Percentiles rank a stretch among this genome's conserved stretches.
Evolutionary conservation across 2,888 invertebrate genomes (phyloP).

Genomic region (Ditula angustiorana): DNA sequence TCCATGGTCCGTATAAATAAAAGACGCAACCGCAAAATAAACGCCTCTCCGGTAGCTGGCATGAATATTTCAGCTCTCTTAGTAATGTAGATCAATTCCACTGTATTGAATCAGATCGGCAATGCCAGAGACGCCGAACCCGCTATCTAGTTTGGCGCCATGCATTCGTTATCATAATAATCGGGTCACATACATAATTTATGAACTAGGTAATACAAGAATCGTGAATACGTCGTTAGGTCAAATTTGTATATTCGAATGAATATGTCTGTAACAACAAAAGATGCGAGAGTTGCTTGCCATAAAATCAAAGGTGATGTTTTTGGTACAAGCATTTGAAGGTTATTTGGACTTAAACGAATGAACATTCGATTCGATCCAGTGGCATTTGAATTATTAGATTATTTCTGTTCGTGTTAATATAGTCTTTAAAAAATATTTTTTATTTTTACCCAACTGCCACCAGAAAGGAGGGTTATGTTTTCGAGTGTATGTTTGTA

Average conservation of each 20-base stretch:
- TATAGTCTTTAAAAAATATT: no score
- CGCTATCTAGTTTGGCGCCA: conserved; percentile 48
- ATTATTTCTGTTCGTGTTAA: no score
- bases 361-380: no score
- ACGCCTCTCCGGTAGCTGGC: conserved; percentile 40
- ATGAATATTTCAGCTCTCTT: conserved; percentile 53
- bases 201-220: conserved; percentile 35
- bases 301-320: neutral
- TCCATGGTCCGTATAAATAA: conserved; percentile 20
- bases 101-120: conserved; percentile 36
- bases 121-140: conserved; percentile 43
- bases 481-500: no score
- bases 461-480: no score
- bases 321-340: no score
- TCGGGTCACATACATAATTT: conserved; percentile 45
- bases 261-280: neutral
- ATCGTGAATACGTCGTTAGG: conserved; percentile 38
- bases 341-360: no score
- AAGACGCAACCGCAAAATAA: conserved; percentile 24
- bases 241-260: conserved; percentile 20
- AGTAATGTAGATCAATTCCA: conserved; percentile 40
- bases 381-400: no score
- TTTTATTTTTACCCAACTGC: no score
- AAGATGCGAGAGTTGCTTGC: neutral
- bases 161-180: conserved; percentile 64